phyloP scores from a whole-genome alignment of 30 jellyfish, hydroid and myxozoan genomes.

The Turritopsis rubra region DNA sequence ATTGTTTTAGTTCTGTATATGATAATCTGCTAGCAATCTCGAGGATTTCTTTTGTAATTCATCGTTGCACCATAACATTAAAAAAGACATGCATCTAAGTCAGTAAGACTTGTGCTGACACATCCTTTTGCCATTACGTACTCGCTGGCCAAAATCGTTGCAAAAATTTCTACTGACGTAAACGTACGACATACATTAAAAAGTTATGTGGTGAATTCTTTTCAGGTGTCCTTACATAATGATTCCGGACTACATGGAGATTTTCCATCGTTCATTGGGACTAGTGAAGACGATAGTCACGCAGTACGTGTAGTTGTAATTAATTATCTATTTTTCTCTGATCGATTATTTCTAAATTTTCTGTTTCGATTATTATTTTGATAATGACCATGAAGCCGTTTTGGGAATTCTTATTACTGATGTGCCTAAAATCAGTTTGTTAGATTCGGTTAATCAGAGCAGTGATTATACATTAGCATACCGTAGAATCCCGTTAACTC shows the following conservation, averaged over 20 bases:
- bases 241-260: slow-evolving; percentile 8
- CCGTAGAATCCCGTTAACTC: background rate
- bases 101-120: background rate
- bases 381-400: background rate
- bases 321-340: background rate
- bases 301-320: background rate
- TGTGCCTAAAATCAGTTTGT: background rate
- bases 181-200: background rate
- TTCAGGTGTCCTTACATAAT: background rate
- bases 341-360: background rate
- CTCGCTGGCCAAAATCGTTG: background rate
- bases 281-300: slow-evolving; percentile 7
- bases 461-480: background rate
- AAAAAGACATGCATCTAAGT: background rate
- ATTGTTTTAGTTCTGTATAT: background rate
- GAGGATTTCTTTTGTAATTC: background rate
- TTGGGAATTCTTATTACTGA: background rate
- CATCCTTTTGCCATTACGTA: background rate
- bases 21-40: background rate
- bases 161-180: background rate
- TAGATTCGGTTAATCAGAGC: background rate
- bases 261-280: slow-evolving; percentile 3
- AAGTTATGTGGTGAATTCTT: background rate
- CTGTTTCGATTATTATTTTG: background rate
- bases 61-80: background rate